Conservation (phyloP, 2,797 vertebrate genomes). For the Cyprinella venusta region DNA sequence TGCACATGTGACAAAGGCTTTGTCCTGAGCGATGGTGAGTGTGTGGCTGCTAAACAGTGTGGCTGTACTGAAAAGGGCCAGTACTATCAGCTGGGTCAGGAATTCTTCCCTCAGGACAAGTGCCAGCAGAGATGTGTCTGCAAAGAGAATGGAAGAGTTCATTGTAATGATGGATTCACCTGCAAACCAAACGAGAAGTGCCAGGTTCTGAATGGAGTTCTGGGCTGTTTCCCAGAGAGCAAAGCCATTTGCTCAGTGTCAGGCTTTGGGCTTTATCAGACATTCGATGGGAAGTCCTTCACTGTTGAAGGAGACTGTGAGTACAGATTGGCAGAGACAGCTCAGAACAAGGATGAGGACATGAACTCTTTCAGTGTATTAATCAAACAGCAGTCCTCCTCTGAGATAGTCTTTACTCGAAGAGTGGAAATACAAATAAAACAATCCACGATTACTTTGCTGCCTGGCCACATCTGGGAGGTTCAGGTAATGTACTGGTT, state of each 20-base stretch:
- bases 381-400: conserved; percentile 55
- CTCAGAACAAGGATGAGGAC: neutral
- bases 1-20: conserved; percentile 76
- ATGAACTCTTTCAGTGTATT: conserved; percentile 67
- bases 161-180: conserved; percentile 60
- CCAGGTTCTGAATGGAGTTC: conserved; percentile 59
- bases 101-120: conserved; percentile 58
- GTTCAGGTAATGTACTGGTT: conserved; percentile 56
- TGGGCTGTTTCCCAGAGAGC: conserved; percentile 68
- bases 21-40: conserved; percentile 68
- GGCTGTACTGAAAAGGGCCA: conserved; percentile 73
- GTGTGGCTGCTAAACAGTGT: conserved; percentile 72
- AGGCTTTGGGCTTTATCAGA: conserved; percentile 69
- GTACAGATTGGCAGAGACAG: conserved; percentile 67
- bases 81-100: conserved; percentile 68
- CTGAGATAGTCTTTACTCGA: conserved; percentile 44
- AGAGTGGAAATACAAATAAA: conserved; percentile 50
- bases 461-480: conserved; percentile 59
- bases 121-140: conserved; percentile 72
- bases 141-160: conserved; percentile 47
- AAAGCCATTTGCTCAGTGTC: conserved; percentile 71
- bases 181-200: conserved; percentile 71
- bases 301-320: conserved; percentile 71
- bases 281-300: conserved; percentile 71
- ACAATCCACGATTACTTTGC: conserved; percentile 57